Evolutionary conservation across 2,888 invertebrate genomes (phyloP).

Genomic region (Eupsilia transversa): DNA sequence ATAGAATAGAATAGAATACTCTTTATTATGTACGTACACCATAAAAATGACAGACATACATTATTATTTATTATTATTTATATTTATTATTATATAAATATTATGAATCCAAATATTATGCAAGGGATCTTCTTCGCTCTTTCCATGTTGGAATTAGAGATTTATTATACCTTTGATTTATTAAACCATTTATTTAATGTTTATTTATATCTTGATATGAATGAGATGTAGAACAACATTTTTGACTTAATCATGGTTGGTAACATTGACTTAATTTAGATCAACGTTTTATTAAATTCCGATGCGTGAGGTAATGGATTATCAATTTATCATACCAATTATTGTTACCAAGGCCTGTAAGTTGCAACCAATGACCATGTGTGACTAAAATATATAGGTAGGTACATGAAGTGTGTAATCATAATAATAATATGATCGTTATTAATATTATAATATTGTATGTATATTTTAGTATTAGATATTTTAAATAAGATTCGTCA

Average conservation of each 20-base stretch:
- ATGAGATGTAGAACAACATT: conserved; percentile 11
- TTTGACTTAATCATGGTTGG: not conserved
- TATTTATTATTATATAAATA: too few relatives aligned
- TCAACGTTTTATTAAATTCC: conserved; percentile 10
- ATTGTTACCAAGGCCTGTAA: not conserved
- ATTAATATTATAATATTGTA: too few relatives aligned
- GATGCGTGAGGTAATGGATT: conserved; percentile 3
- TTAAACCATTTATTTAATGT: not conserved
- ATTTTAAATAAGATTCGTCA: too few relatives aligned
- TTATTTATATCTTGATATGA: not conserved
- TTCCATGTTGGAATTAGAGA: not conserved
- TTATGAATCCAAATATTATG: too few relatives aligned
- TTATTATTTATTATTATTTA: too few relatives aligned
- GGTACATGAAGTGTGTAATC: not conserved
- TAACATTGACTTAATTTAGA: conserved; percentile 19
- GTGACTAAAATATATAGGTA: conserved; percentile 12
- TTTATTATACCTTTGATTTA: not conserved
- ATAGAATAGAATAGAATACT: too few relatives aligned
- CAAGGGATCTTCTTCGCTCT: not conserved
- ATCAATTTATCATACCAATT: conserved; percentile 15
- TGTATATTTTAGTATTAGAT: too few relatives aligned
- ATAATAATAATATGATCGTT: conserved; percentile 2
- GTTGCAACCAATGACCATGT: conserved; percentile 1
- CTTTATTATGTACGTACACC: too few relatives aligned
- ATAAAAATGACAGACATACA: too few relatives aligned